Evolutionary conservation across 2,113 vertebrate species (phyloP), one percentile per base, ranked within the genome.

Genomic region (Marcusenius ussheri): DNA sequence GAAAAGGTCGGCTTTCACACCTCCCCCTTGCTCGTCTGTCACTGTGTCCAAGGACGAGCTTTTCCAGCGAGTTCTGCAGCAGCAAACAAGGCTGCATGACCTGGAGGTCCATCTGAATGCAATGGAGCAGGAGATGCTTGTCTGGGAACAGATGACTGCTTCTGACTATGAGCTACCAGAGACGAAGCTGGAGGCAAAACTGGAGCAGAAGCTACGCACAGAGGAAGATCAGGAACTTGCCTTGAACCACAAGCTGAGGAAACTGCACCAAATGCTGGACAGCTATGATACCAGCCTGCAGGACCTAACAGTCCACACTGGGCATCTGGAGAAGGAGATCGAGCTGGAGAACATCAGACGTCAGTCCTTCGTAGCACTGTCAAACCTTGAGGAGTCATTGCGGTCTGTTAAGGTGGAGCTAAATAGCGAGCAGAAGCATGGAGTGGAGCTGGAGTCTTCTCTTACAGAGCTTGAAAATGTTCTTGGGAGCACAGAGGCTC

Each of bases 151-250:
- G 0, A 19, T 92, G 74, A 47, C 50, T 0, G 89, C 51, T 45
- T 87, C 92, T 0, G n/a, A 62, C 66, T 83, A 7, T 70, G 53
- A 91, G 13, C 94, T 91, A 62, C 47, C 92, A 90, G 90, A 93
- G 56, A 90, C 90, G 84, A 93, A 91, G 31, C 93, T 96, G 47
- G 95, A 92, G 83, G 93, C 94, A 90, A 98, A 95, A 88, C 98
- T 97, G 97, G 95, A 97, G 89, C 94, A 94, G 0, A 95, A 97
- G 91, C 94, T 98, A 21, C 94, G 92, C 58, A 91, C 92, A 2
- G 98, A 99, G 91, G 93, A 94, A 89, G 95, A 96, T 6, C 95
- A 94, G 0, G 97, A 98, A 91, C 93, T 91, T 6, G 96, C 96
- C 88, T 94, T 96, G 53, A 95, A 96, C 91, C 93, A 94, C 3